Evolutionary conservation across 2,888 invertebrate genomes (phyloP).

Genomic region (Meliscaeva auricollis): DNA sequence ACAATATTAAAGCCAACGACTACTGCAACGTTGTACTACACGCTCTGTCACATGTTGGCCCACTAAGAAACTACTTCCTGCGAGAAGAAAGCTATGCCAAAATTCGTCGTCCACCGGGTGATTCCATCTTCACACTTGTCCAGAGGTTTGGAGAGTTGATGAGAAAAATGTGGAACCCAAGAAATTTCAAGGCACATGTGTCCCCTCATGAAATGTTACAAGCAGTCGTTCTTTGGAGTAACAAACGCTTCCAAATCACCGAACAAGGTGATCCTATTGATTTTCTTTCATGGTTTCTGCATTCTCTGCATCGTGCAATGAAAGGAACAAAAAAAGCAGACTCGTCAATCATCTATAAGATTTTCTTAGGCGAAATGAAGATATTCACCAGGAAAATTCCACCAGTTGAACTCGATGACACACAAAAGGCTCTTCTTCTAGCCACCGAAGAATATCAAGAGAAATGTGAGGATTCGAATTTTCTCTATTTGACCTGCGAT

Average conservation of each 20-base stretch:
- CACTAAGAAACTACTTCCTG: slow-evolving; percentile 97
- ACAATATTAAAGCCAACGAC: slow-evolving; percentile 99
- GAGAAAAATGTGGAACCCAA: slow-evolving; percentile 99
- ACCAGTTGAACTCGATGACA: slow-evolving; percentile 95
- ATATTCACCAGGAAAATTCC: slow-evolving; percentile 96
- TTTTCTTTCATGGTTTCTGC: slow-evolving; percentile 99
- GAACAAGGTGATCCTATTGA: slow-evolving; percentile 99
- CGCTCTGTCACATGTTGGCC: slow-evolving; percentile 97
- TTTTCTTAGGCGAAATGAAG: slow-evolving; percentile 96
- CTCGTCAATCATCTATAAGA: slow-evolving; percentile 97
- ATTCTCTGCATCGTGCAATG: slow-evolving; percentile 96
- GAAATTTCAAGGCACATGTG: slow-evolving; percentile 99
- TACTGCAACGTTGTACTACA: slow-evolving; percentile 99
- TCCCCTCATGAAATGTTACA: slow-evolving; percentile 99
- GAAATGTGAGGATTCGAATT: slow-evolving; percentile 94
- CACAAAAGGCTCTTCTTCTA: slow-evolving; percentile 91
- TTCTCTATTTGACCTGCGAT: slow-evolving; percentile 98
- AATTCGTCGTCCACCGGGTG: slow-evolving; percentile 96
- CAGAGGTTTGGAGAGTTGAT: slow-evolving; percentile 96
- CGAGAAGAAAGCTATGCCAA: slow-evolving; percentile 96
- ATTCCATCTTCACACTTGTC: slow-evolving; percentile 95
- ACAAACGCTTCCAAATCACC: slow-evolving; percentile 98
- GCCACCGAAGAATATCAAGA: slow-evolving; percentile 95
- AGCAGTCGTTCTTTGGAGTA: slow-evolving; percentile 98
- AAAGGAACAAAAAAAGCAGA: slow-evolving; percentile 95